Conservation (phyloP, 2,797 vertebrate genomes). For the Amphiprion clarkii region DNA sequence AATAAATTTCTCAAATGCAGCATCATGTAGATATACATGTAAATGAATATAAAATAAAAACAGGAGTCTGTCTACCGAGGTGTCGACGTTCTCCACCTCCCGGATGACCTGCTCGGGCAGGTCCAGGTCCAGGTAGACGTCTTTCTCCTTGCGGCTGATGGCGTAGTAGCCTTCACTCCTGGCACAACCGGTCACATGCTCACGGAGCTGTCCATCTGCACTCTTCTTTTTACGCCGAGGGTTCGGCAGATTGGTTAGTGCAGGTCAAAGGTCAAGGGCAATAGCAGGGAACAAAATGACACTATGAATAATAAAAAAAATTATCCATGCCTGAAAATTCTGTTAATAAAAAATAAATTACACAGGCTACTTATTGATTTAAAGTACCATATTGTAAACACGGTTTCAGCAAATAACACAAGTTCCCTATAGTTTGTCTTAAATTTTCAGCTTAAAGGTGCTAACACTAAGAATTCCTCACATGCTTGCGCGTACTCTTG, state of each 20-base stretch:
- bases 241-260: slow-evolving; percentile 93
- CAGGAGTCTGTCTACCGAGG: slow-evolving; percentile 74
- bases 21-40: neutral
- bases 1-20: neutral
- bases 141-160: slow-evolving; percentile 95
- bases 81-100: slow-evolving; percentile 88
- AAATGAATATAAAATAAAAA: neutral
- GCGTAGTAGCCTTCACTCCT: slow-evolving; percentile 94
- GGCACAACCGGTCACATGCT: slow-evolving; percentile 92
- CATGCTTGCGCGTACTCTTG: no score
- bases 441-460: no score
- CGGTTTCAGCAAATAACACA: neutral
- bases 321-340: no score
- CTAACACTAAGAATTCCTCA: no score
- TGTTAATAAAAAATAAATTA: neutral
- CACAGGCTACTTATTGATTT: neutral
- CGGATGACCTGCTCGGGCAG: slow-evolving; percentile 87
- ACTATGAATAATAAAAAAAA: neutral
- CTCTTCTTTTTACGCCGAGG: slow-evolving; percentile 90
- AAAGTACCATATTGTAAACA: neutral
- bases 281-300: slow-evolving; percentile 13
- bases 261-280: slow-evolving; percentile 84
- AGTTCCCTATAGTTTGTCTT: no score
- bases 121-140: slow-evolving; percentile 93
- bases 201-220: slow-evolving; percentile 85